These are phyloP conservation scores for Drosophila fuyamai DNA, from an alignment of 1,140 invertebrate genomes.

Conservation along the genomic window DNA sequence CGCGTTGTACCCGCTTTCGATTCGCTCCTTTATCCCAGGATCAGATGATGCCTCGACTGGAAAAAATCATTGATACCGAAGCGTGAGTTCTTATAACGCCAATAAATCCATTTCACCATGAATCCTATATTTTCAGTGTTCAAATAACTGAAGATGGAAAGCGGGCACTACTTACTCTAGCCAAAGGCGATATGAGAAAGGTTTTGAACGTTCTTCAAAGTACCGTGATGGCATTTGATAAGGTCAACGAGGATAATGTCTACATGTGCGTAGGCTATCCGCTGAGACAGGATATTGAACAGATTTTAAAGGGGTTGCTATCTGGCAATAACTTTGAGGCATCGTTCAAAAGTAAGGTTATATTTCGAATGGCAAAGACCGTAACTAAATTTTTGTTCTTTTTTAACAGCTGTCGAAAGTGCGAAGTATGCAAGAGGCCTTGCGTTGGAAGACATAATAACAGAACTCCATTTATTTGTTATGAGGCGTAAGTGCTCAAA, in stretches of 20 bases:
- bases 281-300: conserved; percentile 94
- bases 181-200: conserved; percentile 99
- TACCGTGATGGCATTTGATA: conserved; percentile 94
- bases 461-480: conserved; percentile 29
- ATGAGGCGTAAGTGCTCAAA: conserved; percentile 28
- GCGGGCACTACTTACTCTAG: conserved; percentile 94
- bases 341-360: conserved; percentile 92
- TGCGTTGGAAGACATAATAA: conserved; percentile 31
- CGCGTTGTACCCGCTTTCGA: conserved; percentile 98
- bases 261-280: conserved; percentile 99
- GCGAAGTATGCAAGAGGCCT: conserved; percentile 26
- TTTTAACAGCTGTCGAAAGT: conserved; percentile 17
- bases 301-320: conserved; percentile 94
- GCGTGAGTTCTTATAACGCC: conserved; percentile 86
- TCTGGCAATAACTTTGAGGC: conserved; percentile 92
- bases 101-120: not conserved
- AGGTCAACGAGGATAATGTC: conserved; percentile 95
- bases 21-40: conserved; percentile 95
- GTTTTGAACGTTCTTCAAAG: conserved; percentile 98
- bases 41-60: conserved; percentile 96
- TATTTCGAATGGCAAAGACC: not conserved
- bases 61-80: conserved; percentile 94
- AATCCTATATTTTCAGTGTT: conserved; percentile 87
- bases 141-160: conserved; percentile 95
- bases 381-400: not conserved